phyloP scores from a whole-genome alignment of 2,797 vertebrate species.

The Hydrocynus forskahlii region DNA sequence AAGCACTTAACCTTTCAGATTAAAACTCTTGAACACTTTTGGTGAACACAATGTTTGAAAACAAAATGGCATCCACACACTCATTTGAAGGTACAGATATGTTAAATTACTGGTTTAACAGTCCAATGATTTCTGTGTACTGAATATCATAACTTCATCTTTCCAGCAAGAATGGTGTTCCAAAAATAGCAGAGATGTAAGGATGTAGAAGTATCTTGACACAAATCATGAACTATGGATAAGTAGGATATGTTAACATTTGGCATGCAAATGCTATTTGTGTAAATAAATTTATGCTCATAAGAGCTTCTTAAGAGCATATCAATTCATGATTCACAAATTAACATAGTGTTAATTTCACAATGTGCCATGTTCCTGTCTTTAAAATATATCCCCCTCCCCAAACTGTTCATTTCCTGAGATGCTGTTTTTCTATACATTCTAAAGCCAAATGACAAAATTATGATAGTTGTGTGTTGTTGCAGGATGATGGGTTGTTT shows the following conservation, averaged over 20 bases:
- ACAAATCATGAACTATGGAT: not conserved
- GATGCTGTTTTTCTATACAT: not conserved
- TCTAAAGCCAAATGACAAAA: conserved; percentile 4
- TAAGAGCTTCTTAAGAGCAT: not conserved
- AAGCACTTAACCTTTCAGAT: not conserved
- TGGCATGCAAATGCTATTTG: not conserved
- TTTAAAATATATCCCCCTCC: not conserved
- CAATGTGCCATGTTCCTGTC: not conserved
- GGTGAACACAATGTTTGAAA: not conserved
- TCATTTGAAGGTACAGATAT: not conserved
- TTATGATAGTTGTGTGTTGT: not conserved
- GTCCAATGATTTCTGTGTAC: not conserved
- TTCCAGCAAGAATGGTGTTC: not conserved
- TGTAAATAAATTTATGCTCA: conserved; percentile 1
- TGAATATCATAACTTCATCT: not conserved
- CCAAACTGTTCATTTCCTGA: not conserved
- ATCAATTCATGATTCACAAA: not conserved
- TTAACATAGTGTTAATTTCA: not conserved
- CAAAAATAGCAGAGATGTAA: not conserved
- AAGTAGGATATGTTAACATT: not conserved
- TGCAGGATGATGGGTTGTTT: conserved; percentile 10
- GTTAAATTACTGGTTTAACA: not conserved
- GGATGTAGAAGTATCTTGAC: not conserved
- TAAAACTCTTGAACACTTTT: not conserved
- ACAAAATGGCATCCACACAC: not conserved